These are phyloP conservation scores for Keiferia lycopersicella DNA, from an alignment of 2,888 invertebrate genomes.

Conservation along the genomic window DNA sequence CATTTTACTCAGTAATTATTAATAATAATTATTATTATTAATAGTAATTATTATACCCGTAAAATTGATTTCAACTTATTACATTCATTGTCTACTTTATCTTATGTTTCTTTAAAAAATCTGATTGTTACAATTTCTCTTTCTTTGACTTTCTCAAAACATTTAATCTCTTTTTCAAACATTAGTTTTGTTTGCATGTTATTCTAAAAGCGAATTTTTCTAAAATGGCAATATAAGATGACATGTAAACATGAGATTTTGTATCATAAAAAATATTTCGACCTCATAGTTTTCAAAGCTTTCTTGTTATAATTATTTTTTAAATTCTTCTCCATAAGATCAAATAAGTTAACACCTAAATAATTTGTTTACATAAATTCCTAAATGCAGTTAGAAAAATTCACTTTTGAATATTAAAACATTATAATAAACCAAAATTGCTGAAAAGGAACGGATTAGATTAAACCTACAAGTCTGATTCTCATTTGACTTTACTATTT, in stretches of 20 bases:
- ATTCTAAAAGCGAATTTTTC: not conserved
- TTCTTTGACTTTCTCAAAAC: constrained; percentile 20
- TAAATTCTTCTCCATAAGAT: too few relatives aligned
- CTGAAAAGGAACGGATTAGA: constrained; percentile 41
- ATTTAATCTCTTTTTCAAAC: not conserved
- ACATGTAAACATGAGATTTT: too few relatives aligned
- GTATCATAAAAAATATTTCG: not conserved
- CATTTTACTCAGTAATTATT: not conserved
- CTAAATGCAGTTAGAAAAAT: constrained; percentile 26
- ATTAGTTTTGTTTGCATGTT: too few relatives aligned
- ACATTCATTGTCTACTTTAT: not conserved
- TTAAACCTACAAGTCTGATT: constrained; percentile 20
- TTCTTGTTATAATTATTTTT: too few relatives aligned
- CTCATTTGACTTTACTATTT: constrained; percentile 24
- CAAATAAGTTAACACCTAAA: too few relatives aligned
- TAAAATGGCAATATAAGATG: not conserved
- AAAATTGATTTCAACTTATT: constrained; percentile 31
- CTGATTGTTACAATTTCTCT: not conserved
- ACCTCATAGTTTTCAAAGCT: not conserved
- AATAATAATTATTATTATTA: too few relatives aligned
- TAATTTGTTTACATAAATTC: too few relatives aligned
- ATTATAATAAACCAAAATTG: constrained; percentile 32
- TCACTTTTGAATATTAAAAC: constrained; percentile 30
- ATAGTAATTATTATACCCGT: constrained; percentile 28
- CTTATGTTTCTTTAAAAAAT: not conserved